Evolutionary conservation across 2,888 invertebrate species (phyloP), one percentile per base, ranked within the genome.

Genomic region (Drosophila maculinotata): DNA sequence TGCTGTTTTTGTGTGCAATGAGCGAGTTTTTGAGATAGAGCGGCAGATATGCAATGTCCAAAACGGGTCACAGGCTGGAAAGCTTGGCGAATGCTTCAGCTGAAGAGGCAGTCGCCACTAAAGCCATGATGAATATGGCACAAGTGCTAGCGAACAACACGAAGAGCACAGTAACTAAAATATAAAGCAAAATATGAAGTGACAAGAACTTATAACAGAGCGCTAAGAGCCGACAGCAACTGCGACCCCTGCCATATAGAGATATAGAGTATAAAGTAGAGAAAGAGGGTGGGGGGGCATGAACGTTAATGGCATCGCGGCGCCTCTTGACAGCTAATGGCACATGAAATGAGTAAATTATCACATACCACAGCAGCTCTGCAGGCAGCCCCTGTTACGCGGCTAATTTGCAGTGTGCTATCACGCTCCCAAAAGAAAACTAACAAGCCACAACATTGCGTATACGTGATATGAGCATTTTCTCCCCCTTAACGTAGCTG

Each of bases 341-440:
- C 82, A 84, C 86, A 86, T 86, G 86, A 82, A 82, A 81, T 87
- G 87, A 82, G 82, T 87, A 86, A 82, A 81, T 87, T 82, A 82
- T 87, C 81, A 78, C 87, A 75, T 77, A 59, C 62, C 52, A 45
- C 38, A 58, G 65, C 48, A 56, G 41, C 23, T 33, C 49, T 41
- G 47, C 53, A 42, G 20, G 28, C 45, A 31, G 7, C 26, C 6
- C 7, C 0, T 26, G 28, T 28, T 53, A 51, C 42, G 47, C 64
- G 68, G 84, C 87, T 87, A 82, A 82, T 81, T 86, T 81, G 80
- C 85, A 82, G 76, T 68, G 69, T 54, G 75, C 44, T 64, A 38
- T 58, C 75, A 52, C 28, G 75, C 72, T 69, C 59, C 60, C 76
- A 23, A 66, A 79, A 68, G 82, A 70, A 79, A 79, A 76, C 74